phyloP scores from a whole-genome alignment of 2,888 invertebrate species.

The Macroteleia sp. region DNA sequence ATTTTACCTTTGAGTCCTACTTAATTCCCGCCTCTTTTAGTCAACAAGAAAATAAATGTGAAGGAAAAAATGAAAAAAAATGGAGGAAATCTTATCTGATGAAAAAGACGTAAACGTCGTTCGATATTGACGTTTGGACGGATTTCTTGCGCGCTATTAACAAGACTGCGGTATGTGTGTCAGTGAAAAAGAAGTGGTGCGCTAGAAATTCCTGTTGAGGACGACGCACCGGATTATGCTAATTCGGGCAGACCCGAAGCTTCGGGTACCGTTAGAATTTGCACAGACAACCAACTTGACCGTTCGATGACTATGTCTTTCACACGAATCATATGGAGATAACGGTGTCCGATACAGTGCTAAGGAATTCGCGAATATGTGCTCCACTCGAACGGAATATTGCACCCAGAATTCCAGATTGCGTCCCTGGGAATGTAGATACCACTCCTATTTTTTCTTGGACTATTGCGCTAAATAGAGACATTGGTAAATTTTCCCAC shows the following conservation, averaged over 20 bases:
- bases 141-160: constrained; percentile 16
- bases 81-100: too few species aligned
- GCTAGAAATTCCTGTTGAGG: constrained; percentile 71
- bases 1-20: too few species aligned
- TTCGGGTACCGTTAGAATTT: constrained; percentile 77
- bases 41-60: too few species aligned
- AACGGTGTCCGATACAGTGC: constrained; percentile 67
- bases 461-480: too few species aligned
- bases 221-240: constrained; percentile 77
- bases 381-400: constrained; percentile 14
- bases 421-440: constrained; percentile 8
- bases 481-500: too few species aligned
- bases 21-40: too few species aligned
- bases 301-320: constrained; percentile 63
- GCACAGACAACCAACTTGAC: constrained; percentile 60
- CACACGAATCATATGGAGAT: constrained; percentile 61
- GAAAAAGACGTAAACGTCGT: too few species aligned
- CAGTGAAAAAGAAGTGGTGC: constrained; percentile 72
- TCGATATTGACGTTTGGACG: too few species aligned
- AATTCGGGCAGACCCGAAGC: constrained; percentile 75
- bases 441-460: too few species aligned
- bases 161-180: constrained; percentile 69
- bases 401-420: constrained; percentile 35
- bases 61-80: too few species aligned
- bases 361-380: constrained; percentile 43